A percentile compares a stretch with the other conserved stretches of the same genome.
Conservation (phyloP, 2,888 invertebrate genomes). For the Drosophila flavopinicola region DNA sequence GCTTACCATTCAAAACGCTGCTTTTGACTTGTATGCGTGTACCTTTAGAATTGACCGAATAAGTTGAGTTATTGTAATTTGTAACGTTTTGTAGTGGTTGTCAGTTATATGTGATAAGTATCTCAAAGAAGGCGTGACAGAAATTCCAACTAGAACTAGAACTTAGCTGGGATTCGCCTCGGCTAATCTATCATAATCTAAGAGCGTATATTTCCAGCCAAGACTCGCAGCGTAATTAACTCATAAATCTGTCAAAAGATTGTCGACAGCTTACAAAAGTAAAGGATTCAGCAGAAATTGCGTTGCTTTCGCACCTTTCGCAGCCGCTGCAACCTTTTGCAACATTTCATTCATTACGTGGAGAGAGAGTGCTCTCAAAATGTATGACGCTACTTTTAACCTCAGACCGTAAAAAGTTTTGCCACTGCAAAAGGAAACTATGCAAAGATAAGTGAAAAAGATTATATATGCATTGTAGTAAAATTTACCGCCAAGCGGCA, state of each 20-base stretch:
- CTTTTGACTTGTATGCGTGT: too few relatives aligned
- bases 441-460: conserved; percentile 78
- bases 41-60: too few relatives aligned
- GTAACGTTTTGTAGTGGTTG: too few relatives aligned
- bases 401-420: conserved; percentile 68
- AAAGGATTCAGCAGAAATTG: conserved; percentile 52
- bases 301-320: conserved; percentile 45
- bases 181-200: not conserved
- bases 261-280: conserved; percentile 61
- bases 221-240: conserved; percentile 58
- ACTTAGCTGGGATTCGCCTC: not conserved
- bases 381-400: conserved; percentile 70
- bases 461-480: conserved; percentile 78
- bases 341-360: conserved; percentile 55
- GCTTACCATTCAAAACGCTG: too few relatives aligned
- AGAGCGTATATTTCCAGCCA: not conserved
- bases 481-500: conserved; percentile 70
- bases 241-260: conserved; percentile 70
- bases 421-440: conserved; percentile 57
- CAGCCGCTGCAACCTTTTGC: conserved; percentile 37
- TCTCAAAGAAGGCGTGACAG: not conserved
- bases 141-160: not conserved
- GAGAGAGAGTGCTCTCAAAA: conserved; percentile 34
- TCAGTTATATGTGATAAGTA: not conserved
- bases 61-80: too few relatives aligned